Evolutionary conservation across 2,888 invertebrate genomes (phyloP), one percentile per base, ranked within the genome.

Genomic region (Polyommatus icarus): DNA sequence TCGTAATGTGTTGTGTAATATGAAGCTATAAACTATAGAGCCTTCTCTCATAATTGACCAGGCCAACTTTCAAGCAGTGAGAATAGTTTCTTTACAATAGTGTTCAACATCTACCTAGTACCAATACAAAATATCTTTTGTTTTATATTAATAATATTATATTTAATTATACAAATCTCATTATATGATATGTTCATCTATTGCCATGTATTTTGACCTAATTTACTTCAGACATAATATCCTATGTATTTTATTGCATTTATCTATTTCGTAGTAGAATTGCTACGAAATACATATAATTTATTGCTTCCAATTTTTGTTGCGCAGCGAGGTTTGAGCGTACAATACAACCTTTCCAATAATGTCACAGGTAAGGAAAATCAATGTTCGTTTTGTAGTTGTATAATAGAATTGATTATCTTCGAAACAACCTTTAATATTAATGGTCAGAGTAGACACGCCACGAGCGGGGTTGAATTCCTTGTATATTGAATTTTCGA

Each of bases 351-450:
- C 67, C 29, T 67, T 15, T 32, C 67, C 29, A 67, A 67, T 67
- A 67, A 67, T 67, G 67, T 67, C 18, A 67, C 67, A 67, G 24
- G 61, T 61, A 24, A 73, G 73, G 46, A 73, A 46, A 73, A 73
- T 73, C 73, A 73, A 73, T 73, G 46, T 46, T 72, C 5, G 40
- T 46, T 73, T 73, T 46, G 73, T 46, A 73, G 46, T 73, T 73
- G 24, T 40, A 50, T 73, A 73, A 73, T 73, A 73, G 46, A 73
- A 73, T 73, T 72, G 72, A 72, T 72, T 72, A 46, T 72, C 46
- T 72, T 73, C 73, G 73, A 46, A 46, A 46, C 24, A 46, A 15
- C 73, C 46, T 67, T 67, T 29, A 67, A 67, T 67, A 67, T 67
- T 67, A 67, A 67, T 67, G 18, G 32, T 32, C 29, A 32, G 8